These are phyloP conservation scores for Euphysa ruthae DNA, from an alignment of 30 jellyfish, hydroid and myxozoan genomes.

Conservation along the genomic window DNA sequence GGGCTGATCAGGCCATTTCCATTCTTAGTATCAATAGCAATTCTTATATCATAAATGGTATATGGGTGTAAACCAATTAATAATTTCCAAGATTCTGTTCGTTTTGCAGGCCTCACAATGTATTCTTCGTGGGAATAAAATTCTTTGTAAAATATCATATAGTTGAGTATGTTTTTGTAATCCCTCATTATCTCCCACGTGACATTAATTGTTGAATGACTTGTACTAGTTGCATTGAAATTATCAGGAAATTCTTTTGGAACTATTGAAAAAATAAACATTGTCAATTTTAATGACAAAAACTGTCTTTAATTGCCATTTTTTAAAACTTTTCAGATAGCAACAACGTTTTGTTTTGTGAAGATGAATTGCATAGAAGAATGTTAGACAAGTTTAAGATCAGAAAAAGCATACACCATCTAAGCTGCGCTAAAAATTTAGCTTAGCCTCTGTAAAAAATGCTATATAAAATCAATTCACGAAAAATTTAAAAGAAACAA, in stretches of 20 bases:
- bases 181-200: conserved; percentile 1
- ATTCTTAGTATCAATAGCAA: background rate
- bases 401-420: too few relatives aligned
- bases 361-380: too few relatives aligned
- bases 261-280: too few relatives aligned
- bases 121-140: background rate
- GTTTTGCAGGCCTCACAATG: conserved; percentile 2
- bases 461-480: too few relatives aligned
- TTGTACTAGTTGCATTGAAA: background rate
- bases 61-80: conserved; percentile 13
- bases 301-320: too few relatives aligned
- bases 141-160: background rate
- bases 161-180: background rate
- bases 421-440: too few relatives aligned
- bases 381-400: too few relatives aligned
- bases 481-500: too few relatives aligned
- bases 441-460: too few relatives aligned
- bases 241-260: background rate
- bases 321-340: too few relatives aligned
- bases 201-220: conserved; percentile 11
- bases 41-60: conserved; percentile 1
- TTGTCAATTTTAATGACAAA: too few relatives aligned
- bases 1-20: conserved; percentile 15
- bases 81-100: background rate
- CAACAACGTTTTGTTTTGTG: too few relatives aligned